Evolutionary conservation across 1,140 invertebrate genomes (phyloP).

Genomic region (Elymnias hypermnestra): DNA sequence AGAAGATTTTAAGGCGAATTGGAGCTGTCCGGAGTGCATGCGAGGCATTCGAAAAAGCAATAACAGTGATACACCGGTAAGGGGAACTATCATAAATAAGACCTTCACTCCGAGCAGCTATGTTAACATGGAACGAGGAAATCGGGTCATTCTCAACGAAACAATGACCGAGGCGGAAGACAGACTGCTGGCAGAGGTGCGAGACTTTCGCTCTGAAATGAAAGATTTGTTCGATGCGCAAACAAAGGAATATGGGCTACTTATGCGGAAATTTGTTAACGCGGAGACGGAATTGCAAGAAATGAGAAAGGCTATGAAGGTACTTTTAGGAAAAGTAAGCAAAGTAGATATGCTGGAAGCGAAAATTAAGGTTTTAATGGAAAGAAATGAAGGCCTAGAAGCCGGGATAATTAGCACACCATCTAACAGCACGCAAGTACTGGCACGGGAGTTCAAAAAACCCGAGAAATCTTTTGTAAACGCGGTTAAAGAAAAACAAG

Average conservation of each 20-base stretch:
- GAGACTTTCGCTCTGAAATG: constrained; percentile 4
- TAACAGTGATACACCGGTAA: constrained; percentile 14
- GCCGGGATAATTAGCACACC: background rate
- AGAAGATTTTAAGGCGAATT: constrained; percentile 13
- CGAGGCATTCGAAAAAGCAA: background rate
- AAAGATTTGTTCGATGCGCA: background rate
- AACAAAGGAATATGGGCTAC: background rate
- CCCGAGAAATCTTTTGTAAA: background rate
- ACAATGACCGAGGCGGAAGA: constrained; percentile 3
- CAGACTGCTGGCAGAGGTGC: background rate
- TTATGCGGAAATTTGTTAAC: background rate
- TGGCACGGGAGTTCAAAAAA: background rate
- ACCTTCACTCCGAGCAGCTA: constrained; percentile 17
- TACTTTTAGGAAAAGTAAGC: constrained; percentile 2
- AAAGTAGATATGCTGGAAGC: constrained; percentile 2
- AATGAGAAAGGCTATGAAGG: background rate
- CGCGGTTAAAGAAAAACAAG: background rate
- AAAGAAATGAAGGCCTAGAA: constrained; percentile 2
- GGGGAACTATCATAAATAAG: constrained; percentile 13
- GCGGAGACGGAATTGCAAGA: constrained; percentile 5
- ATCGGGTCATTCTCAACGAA: background rate
- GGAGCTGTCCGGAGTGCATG: constrained; percentile 22
- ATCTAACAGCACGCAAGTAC: background rate
- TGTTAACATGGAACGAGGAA: constrained; percentile 10
- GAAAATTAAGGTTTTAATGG: constrained; percentile 2